Percentiles rank a stretch among this genome's conserved stretches.
phyloP scores from a whole-genome alignment of 2,113 vertebrate genomes.

The Alligator mississippiensis region DNA sequence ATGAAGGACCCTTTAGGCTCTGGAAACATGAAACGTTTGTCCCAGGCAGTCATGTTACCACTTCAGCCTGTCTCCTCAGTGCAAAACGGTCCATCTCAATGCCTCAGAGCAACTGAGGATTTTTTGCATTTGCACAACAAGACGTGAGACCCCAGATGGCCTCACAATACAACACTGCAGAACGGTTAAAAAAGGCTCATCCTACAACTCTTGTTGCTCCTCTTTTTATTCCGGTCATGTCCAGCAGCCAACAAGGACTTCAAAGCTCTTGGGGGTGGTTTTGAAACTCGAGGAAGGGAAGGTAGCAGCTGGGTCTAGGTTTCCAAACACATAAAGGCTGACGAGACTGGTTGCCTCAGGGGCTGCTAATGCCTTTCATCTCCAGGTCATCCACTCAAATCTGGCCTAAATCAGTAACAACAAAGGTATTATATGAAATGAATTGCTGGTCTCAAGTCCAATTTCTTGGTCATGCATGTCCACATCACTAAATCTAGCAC shows the following conservation, averaged over 20 bases:
- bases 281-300: slow-evolving; percentile 40
- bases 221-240: slow-evolving; percentile 35
- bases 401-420: slow-evolving; percentile 53
- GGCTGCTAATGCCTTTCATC: slow-evolving; percentile 50
- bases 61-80: neutral
- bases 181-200: slow-evolving; percentile 24
- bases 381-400: slow-evolving; percentile 64
- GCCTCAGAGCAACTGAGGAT: neutral
- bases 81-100: accelerated
- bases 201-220: slow-evolving; percentile 49
- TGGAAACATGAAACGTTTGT: neutral
- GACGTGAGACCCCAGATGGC: neutral
- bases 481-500: slow-evolving; percentile 11
- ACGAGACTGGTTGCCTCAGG: neutral
- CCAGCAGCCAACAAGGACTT: slow-evolving; percentile 45
- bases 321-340: slow-evolving; percentile 13
- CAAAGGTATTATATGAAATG: slow-evolving; percentile 65
- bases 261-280: neutral
- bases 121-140: neutral
- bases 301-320: slow-evolving; percentile 9
- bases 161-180: neutral
- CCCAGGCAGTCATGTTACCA: neutral
- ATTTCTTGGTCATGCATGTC: slow-evolving; percentile 45
- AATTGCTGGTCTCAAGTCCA: slow-evolving; percentile 65
- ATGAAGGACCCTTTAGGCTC: neutral